These are phyloP conservation scores for Frankliniella fusca DNA, from an alignment of 2,888 invertebrate species.

Conservation along the genomic window DNA sequence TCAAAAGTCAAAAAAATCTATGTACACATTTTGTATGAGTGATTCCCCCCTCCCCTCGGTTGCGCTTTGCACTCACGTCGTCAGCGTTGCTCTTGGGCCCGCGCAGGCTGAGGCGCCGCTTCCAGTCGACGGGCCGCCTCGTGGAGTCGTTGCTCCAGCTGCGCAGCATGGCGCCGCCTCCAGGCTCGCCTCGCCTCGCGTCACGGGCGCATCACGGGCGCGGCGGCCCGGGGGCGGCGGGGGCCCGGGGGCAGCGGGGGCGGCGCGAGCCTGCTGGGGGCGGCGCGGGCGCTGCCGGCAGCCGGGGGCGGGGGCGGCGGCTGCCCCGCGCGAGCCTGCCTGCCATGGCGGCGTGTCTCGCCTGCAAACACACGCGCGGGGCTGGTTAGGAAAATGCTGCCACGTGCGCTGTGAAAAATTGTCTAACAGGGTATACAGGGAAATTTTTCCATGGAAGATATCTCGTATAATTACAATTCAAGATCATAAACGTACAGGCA, in stretches of 20 bases:
- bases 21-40: no score
- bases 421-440: no score
- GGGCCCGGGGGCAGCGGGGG: not conserved
- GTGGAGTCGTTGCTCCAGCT: constrained; percentile 7
- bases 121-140: constrained; percentile 38
- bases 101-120: constrained; percentile 39
- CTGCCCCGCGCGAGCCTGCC: no score
- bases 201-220: not conserved
- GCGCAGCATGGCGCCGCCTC: not conserved
- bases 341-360: no score
- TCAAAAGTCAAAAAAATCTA: no score
- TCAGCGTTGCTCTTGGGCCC: constrained; percentile 39
- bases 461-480: no score
- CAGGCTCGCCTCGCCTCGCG: no score
- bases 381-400: no score
- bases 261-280: not conserved
- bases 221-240: not conserved
- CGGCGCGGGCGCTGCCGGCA: not conserved
- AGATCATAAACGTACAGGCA: no score
- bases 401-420: no score
- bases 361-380: not conserved
- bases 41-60: no score
- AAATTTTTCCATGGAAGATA: no score
- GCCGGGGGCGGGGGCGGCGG: not conserved
- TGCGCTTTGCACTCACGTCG: constrained; percentile 40